phyloP scores from a whole-genome alignment of 2,888 invertebrate species.

The Lochmaea crataegi region DNA sequence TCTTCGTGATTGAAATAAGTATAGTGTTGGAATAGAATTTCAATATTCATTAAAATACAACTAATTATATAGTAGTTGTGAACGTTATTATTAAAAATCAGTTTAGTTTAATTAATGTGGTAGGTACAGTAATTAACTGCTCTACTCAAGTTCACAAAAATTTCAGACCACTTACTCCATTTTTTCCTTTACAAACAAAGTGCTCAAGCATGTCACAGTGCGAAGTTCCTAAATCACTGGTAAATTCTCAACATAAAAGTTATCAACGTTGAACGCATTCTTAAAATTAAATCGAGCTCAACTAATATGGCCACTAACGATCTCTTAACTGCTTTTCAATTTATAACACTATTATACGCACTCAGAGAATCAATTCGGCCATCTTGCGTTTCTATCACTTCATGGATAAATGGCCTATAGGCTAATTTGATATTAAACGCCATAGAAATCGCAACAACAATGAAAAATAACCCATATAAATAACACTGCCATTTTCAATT shows the following conservation, averaged over 20 bases:
- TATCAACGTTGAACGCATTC: conserved; percentile 22
- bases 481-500: conserved; percentile 32
- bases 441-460: conserved; percentile 54
- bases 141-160: too few relatives aligned
- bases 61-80: not conserved
- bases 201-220: not conserved
- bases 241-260: conserved; percentile 3
- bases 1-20: conserved; percentile 33
- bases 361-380: conserved; percentile 26
- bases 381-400: conserved; percentile 31
- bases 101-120: not conserved
- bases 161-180: too few relatives aligned
- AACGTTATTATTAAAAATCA: not conserved
- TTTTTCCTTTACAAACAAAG: too few relatives aligned
- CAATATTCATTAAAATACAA: conserved; percentile 1
- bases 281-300: conserved; percentile 44
- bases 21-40: conserved; percentile 7
- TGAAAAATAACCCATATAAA: conserved; percentile 47
- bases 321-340: conserved; percentile 38
- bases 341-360: conserved; percentile 37
- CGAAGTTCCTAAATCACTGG: not conserved
- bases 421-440: conserved; percentile 65
- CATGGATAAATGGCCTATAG: conserved; percentile 60
- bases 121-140: too few relatives aligned
- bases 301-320: conserved; percentile 53